A percentile compares a stretch with the other conserved stretches of the same genome.
phyloP scores from a whole-genome alignment of 1,140 invertebrate species.

The Andricus grossulariae region DNA sequence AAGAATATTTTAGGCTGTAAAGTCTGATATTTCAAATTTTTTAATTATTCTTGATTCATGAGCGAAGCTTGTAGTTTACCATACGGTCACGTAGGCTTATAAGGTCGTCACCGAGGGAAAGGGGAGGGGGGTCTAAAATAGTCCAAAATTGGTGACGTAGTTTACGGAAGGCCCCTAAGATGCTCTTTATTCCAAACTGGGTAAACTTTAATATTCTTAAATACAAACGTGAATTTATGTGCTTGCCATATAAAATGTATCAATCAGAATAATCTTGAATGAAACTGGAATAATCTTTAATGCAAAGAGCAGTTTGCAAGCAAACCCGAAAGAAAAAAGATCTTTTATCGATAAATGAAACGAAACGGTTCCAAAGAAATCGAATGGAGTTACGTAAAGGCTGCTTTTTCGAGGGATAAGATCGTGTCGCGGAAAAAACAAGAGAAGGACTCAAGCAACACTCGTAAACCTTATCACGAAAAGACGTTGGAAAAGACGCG shows the following conservation, averaged over 20 bases:
- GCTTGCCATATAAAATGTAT: background rate
- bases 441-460: constrained; percentile 39
- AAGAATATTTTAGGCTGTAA: too few species aligned
- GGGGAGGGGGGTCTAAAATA: too few species aligned
- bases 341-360: background rate
- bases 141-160: too few species aligned
- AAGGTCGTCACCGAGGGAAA: too few species aligned
- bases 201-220: too few species aligned
- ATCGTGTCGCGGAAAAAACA: constrained; percentile 43
- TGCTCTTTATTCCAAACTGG: too few species aligned
- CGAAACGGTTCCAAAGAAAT: constrained; percentile 25
- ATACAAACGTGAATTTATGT: too few species aligned
- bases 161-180: too few species aligned
- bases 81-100: too few species aligned
- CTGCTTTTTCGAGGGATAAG: constrained; percentile 53
- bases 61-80: too few species aligned
- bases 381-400: constrained; percentile 48
- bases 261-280: background rate
- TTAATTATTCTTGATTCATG: too few species aligned
- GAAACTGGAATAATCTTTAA: constrained; percentile 5
- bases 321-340: background rate
- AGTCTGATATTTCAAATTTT: too few species aligned
- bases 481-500: constrained; percentile 7
- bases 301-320: background rate
- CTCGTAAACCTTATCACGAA: constrained; percentile 55